phyloP scores from a whole-genome alignment of 2,797 vertebrate genomes.

The Pseudochaenichthys georgianus region DNA sequence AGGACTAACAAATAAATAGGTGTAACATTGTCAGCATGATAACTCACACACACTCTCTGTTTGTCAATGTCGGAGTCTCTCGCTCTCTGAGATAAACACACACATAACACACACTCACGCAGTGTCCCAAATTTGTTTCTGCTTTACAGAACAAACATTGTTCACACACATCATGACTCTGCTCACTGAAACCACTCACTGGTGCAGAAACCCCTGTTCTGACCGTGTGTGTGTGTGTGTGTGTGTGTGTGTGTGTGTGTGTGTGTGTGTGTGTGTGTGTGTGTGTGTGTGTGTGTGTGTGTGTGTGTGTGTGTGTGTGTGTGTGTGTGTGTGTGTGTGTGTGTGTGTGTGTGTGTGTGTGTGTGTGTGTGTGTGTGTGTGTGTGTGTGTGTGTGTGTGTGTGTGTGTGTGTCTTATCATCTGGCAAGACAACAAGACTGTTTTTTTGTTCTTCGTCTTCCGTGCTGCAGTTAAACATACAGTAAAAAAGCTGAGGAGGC shows the following conservation, averaged over 20 bases:
- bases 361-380: no score
- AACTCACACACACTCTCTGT: conserved; percentile 8
- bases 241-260: conserved; percentile 22
- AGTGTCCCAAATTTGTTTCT: conserved; percentile 57
- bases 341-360: no score
- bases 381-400: no score
- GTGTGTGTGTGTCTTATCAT: conserved; percentile 3
- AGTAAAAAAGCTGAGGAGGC: conserved; percentile 45
- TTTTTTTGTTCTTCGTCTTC: conserved; percentile 8
- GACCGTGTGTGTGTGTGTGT: conserved; percentile 11
- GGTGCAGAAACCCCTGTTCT: conserved; percentile 61
- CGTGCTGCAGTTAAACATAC: conserved; percentile 33
- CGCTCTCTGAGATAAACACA: conserved; percentile 26
- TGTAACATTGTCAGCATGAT: conserved; percentile 56
- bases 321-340: no score
- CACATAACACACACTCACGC: conserved; percentile 33
- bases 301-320: conserved; percentile 19
- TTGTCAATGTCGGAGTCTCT: conserved; percentile 20
- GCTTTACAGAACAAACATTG: conserved; percentile 76
- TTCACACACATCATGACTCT: conserved; percentile 66
- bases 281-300: no score
- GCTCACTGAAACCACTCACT: conserved; percentile 68
- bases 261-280: conserved; percentile 11
- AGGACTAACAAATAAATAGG: conserved; percentile 46
- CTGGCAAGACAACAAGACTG: conserved; percentile 52